Evolutionary conservation across 2,113 vertebrate genomes (phyloP).

Genomic region (Girardinichthys multiradiatus): DNA sequence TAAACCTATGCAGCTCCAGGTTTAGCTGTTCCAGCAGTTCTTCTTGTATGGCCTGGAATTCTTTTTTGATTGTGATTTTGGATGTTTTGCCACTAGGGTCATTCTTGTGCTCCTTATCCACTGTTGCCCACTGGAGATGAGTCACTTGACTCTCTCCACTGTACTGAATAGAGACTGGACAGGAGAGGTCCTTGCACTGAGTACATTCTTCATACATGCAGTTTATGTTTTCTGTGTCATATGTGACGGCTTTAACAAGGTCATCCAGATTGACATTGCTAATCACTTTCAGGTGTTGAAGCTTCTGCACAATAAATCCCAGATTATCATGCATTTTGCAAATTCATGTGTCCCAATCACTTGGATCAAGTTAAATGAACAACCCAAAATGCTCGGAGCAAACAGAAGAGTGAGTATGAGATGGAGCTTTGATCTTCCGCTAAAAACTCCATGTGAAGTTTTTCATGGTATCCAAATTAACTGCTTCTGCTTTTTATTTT

Average conservation of each 20-base stretch:
- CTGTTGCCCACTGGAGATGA: not conserved
- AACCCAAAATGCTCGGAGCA: not conserved
- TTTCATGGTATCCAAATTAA: not conserved
- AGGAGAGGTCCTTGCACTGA: not conserved
- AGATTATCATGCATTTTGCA: not conserved
- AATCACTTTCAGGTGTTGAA: no score
- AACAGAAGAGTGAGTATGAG: not conserved
- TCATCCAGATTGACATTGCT: not conserved
- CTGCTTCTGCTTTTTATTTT: not conserved
- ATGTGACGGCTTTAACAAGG: not conserved
- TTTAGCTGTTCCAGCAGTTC: not conserved
- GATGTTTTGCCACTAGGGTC: slow-evolving; percentile 2
- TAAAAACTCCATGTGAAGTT: not conserved
- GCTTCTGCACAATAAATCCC: not conserved
- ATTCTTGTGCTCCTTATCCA: not conserved
- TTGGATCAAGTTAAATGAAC: not conserved
- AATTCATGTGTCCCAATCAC: not conserved
- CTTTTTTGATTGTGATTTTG: slow-evolving; percentile 3
- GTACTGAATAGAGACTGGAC: not conserved
- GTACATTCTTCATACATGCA: slow-evolving; percentile 2
- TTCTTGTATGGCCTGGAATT: not conserved
- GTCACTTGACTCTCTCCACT: not conserved
- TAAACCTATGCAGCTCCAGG: no score
- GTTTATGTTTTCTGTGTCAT: not conserved
- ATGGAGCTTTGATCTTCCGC: not conserved